A percentile compares a stretch with the other conserved stretches of the same genome.
These are phyloP conservation scores for Oligia fasciuncula DNA, from an alignment of 2,888 invertebrate species.

Conservation along the genomic window DNA sequence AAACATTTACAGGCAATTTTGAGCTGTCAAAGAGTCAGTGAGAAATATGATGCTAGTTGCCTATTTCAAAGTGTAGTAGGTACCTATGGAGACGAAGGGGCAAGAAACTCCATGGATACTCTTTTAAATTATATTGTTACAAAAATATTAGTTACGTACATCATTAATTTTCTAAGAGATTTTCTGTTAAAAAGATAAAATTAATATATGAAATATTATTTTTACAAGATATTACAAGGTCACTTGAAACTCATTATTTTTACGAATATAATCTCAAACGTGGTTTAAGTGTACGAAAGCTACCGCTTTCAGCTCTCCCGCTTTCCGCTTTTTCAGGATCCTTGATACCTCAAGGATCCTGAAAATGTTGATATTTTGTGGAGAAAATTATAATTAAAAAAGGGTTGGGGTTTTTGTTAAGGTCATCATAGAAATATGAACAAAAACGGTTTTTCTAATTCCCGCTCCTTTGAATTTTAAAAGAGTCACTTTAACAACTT, in stretches of 20 bases:
- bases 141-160: too few relatives aligned
- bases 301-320: too few relatives aligned
- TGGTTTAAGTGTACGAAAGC: background rate
- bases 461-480: background rate
- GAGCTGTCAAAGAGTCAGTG: too few relatives aligned
- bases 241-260: conserved; percentile 24
- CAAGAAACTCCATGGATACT: too few relatives aligned
- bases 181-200: background rate
- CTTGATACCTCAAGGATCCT: background rate
- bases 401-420: background rate
- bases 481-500: background rate
- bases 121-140: too few relatives aligned
- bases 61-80: too few relatives aligned
- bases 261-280: conserved; percentile 10
- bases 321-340: too few relatives aligned
- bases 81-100: too few relatives aligned
- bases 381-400: conserved; percentile 15
- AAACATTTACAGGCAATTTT: too few relatives aligned
- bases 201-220: conserved; percentile 8
- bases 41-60: too few relatives aligned
- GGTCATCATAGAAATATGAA: background rate
- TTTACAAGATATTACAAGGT: background rate
- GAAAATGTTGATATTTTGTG: background rate
- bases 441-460: background rate
- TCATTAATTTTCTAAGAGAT: background rate